These are phyloP conservation scores for Sebastes miniatus DNA, from an alignment of 2,797 vertebrate species.

Conservation along the genomic window DNA sequence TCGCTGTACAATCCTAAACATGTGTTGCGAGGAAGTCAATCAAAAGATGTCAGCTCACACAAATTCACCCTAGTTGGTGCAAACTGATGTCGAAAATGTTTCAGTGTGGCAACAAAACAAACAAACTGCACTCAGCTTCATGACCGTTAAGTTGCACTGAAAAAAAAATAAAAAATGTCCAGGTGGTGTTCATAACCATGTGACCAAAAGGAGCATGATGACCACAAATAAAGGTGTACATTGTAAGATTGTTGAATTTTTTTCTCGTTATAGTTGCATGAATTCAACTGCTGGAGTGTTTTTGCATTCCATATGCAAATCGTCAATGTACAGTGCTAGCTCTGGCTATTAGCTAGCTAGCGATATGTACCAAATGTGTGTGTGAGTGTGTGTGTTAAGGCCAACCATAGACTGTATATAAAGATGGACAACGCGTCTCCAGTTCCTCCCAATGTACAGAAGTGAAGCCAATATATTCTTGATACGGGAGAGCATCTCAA, in stretches of 20 bases:
- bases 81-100: background rate
- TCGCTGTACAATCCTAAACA: background rate
- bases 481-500: too few relatives aligned
- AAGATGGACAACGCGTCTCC: too few relatives aligned
- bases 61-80: background rate
- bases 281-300: background rate
- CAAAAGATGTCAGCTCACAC: background rate
- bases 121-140: background rate
- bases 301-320: background rate
- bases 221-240: background rate
- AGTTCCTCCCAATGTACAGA: too few relatives aligned
- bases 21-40: background rate
- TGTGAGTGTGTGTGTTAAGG: background rate
- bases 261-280: background rate
- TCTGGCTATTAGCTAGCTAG: background rate
- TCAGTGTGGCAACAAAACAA: background rate
- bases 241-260: background rate
- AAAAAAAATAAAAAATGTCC: background rate
- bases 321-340: background rate
- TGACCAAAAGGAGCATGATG: background rate
- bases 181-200: background rate
- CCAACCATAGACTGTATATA: background rate
- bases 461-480: too few relatives aligned
- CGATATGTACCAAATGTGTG: background rate
- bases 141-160: background rate